Evolutionary conservation across 2,113 vertebrate genomes (phyloP).

Genomic region (Notiomystis cincta): DNA sequence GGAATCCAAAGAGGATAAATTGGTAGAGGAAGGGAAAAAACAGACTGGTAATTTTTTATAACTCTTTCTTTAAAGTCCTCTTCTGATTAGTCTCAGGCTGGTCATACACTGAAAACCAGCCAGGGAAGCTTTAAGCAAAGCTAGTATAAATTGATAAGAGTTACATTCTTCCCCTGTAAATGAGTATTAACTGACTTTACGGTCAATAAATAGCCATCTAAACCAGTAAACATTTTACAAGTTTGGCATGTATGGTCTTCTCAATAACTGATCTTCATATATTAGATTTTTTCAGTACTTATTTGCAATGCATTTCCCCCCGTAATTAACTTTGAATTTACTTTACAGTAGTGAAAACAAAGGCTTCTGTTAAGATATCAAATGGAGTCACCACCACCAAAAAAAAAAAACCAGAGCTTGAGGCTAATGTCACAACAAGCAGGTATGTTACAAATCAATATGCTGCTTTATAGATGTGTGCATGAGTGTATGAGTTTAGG

Average conservation of each 20-base stretch:
- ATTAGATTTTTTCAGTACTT: background rate
- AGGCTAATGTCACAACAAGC: constrained; percentile 29
- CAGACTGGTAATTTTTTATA: constrained; percentile 23
- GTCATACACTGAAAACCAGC: background rate
- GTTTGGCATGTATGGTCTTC: background rate
- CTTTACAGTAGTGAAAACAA: constrained; percentile 67
- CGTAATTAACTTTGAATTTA: constrained; percentile 48
- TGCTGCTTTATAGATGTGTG: background rate
- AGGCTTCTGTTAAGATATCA: constrained; percentile 57
- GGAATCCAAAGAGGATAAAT: constrained; percentile 61
- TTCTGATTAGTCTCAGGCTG: background rate
- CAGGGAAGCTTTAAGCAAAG: background rate
- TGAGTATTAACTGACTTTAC: background rate
- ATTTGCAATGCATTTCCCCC: background rate
- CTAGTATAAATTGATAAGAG: background rate
- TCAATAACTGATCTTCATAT: background rate
- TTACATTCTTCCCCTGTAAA: background rate
- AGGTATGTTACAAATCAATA: constrained; percentile 53
- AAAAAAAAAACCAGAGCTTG: constrained; percentile 66
- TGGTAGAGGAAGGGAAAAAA: constrained; percentile 52
- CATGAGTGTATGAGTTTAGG: background rate
- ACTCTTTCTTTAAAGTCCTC: background rate
- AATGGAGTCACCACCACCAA: constrained; percentile 65
- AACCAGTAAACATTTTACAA: background rate
- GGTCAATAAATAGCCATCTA: background rate